Base-by-base conservation (phyloP, 2,113 vertebrate species). In the Chionomys nivalis region DNA sequence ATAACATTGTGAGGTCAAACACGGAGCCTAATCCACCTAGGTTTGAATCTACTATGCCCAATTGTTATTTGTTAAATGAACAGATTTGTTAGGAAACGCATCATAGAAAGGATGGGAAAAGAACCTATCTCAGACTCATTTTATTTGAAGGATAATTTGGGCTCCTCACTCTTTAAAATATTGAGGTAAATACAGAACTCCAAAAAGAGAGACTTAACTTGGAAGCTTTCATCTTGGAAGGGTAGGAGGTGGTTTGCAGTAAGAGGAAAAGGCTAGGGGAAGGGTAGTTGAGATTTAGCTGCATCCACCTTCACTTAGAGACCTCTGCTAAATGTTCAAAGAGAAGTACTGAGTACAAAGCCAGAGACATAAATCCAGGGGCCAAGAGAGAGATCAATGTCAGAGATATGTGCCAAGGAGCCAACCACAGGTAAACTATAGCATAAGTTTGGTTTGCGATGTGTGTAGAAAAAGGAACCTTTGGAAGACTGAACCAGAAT, bases 151-250 rank as follows among this genome's bases (percentile, higher is more conserved):
- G 13, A 58, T 78, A 77, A 77, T 49, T 31, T 70, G 77, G 31
- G 11, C 11, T 93, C 8, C 33, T 90, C 26, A 61, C 0, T 5
- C 17, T 90, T 81, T 55, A 31, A 28, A 81, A 89, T 94, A 77
- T 58, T 3, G 28, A 31, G 88, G 85, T 19, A 96, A 95, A 96
- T 68, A 73, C 2, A 52, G 36, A 90, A 90, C 26, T 63, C 72
- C 3, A 39, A 9, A 9, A 39, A 23, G 26, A 86, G 47, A 73
- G 91, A 96, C 90, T 39, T 13, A 73, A 75, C 63, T 90, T 49
- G 73, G 83, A 92, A 3, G 14, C 66, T 93, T 92, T 90, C 39
- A 55, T 92, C n/a, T 70, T 63, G 2, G 85, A 49, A 94, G 28
- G 19, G 31, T 44, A 93, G n/a, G 17, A 68, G 31, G 49, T 86